Conservation (phyloP, 2,797 vertebrate genomes). For the Dallia pectoralis region DNA sequence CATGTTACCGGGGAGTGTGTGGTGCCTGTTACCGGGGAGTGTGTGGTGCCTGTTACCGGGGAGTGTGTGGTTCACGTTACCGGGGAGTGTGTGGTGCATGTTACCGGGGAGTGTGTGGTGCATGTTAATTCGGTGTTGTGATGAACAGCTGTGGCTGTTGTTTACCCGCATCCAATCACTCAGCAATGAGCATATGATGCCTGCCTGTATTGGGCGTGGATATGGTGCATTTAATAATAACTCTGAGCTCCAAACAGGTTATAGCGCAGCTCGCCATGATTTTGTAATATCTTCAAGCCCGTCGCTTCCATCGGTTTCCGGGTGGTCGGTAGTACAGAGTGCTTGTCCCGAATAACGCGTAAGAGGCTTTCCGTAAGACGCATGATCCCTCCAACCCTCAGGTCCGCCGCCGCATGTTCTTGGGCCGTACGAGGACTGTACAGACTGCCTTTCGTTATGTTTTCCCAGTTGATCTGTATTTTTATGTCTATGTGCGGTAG, state of each 20-base stretch:
- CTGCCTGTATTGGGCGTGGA: background rate
- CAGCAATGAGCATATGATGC: background rate
- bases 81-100: constrained; percentile 70
- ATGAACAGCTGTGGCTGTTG: constrained; percentile 21
- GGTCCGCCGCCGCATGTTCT: too few relatives aligned
- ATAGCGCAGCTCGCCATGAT: background rate
- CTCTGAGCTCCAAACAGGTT: background rate
- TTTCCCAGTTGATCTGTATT: too few relatives aligned
- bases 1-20: constrained; percentile 65
- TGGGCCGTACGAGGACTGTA: too few relatives aligned
- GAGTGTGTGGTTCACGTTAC: constrained; percentile 71
- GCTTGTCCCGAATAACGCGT: constrained; percentile 40
- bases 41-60: constrained; percentile 67
- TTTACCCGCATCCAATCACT: constrained; percentile 9
- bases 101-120: constrained; percentile 58
- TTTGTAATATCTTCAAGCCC: constrained; percentile 5
- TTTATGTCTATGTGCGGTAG: too few relatives aligned
- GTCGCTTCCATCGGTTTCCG: background rate
- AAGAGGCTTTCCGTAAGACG: constrained; percentile 72
- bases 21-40: constrained; percentile 66
- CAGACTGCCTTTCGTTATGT: too few relatives aligned
- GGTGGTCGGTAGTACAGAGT: background rate
- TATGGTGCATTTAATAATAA: background rate
- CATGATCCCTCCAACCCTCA: constrained; percentile 5
- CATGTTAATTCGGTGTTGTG: background rate